Evolutionary conservation across 2,113 vertebrate species (phyloP), one percentile per base, ranked within the genome.

Genomic region (Pipra filicauda): DNA sequence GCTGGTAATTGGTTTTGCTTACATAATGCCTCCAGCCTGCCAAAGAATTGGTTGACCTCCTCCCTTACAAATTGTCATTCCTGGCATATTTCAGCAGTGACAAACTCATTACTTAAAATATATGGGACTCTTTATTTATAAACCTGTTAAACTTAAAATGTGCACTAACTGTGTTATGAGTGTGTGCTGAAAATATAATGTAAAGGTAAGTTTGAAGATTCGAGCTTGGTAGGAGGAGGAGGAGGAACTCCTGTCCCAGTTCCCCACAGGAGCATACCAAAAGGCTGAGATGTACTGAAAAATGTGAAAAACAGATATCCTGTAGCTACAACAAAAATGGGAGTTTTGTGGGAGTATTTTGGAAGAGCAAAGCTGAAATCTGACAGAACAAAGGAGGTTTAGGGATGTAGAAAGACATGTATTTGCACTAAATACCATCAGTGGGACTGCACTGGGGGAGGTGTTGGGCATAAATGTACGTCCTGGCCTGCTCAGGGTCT

Each of bases 11-110:
- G 10, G n/a, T 39, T 76, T 82, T 82, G 43, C 75, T 95, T 89
- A 55, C 31, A n/a, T 85, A 83, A 52, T 80, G 33, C 48, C 44
- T 95, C 20, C 48, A 90, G 64, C n/a, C 84, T 96, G 84, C 85
- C 86, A 92, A 80, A 37, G 73, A 91, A 70, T 58, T 62, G 35
- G 28, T 46, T 80, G 79, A 59, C 39, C 55, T 91, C 30, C 75
- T 94, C n/a, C 79, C 59, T 23, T 59, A 17, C 46, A 61, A 67
- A 22, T 57, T 12, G 13, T 62, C 9, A 2, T 89, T 76, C 55
- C 12, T 88, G 88, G 27, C 35, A 13, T 81, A 28, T 80, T 94
- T 70, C 37, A 69, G 8, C 31, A 64, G 33, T 61, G 83, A 52
- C 51, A 90, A 54, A 71, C 19, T 66, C 22, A 3, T 79, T 88